Base-by-base conservation (phyloP, 2,888 invertebrate genomes). In the Aleiodes leptofemur region DNA sequence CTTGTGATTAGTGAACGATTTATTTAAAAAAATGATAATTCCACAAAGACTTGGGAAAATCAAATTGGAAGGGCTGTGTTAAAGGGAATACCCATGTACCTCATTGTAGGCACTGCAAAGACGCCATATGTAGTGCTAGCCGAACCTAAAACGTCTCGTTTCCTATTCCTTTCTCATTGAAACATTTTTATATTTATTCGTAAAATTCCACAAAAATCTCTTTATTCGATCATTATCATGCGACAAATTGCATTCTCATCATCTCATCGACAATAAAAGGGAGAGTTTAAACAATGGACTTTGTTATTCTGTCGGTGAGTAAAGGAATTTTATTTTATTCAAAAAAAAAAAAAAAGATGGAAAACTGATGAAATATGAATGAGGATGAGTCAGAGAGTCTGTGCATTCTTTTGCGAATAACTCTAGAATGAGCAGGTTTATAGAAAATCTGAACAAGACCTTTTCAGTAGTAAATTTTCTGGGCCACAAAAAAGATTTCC, bases 251-350 rank as follows among this genome's bases (percentile, higher is more conserved):
- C 9, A 16, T 48, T 23, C 50, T 4, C 0, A 48, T 16, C 38
- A 23, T 48, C 9, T 16, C 4, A 16, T 23, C 43, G 16, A 57
- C 59, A 64, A 29, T 68, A 29, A 68, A 51, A 48, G 48, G 16
- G 13, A 6, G 9, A 48, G 5, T 43, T 16, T 34, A 69, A 71
- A 66, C 23, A 34, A 76, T 76, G 76, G 76, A 76, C 53, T 72
- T 76, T 69, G 72, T 76, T 14, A 76, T 76, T 59, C 38, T 76
- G 16, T 72, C 72, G 72, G 76, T 76, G 51, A 76, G 72, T 51
- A 29, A 43, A 11, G 6, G 9, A 57, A 14, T 29, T 29, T 13
- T 0, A 29, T 56, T 11, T 23, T 57, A 50, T 31, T 56, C 4
- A 11, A 16, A n/a, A 55, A 11, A 16, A n/a, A 55, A 14, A 9